phyloP scores from a whole-genome alignment of 64 coral and sea anemone species.

The Trachythela sp. region DNA sequence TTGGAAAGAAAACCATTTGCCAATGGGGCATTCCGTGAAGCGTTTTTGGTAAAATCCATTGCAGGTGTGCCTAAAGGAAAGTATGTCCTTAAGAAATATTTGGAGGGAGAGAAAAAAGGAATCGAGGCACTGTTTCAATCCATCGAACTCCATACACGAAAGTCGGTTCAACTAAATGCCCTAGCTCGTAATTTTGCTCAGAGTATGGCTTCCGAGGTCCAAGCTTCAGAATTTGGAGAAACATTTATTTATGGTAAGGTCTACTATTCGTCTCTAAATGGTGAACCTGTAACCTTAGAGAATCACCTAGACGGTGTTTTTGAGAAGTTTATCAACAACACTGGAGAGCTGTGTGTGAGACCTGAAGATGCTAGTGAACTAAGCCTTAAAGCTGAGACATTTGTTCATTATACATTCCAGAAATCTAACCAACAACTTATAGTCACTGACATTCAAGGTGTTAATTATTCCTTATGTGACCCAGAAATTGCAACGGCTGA shows the following conservation, averaged over 20 bases:
- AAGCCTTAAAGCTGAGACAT: slow-evolving; percentile 7
- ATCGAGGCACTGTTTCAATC: slow-evolving; percentile 36
- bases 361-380: neutral
- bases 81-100: slow-evolving; percentile 37
- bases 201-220: neutral
- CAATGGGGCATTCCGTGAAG: slow-evolving; percentile 30
- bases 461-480: slow-evolving; percentile 6
- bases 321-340: slow-evolving; percentile 33
- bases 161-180: slow-evolving; percentile 18
- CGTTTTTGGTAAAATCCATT: slow-evolving; percentile 3
- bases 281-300: slow-evolving; percentile 28
- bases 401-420: neutral
- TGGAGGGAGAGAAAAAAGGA: neutral
- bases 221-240: neutral
- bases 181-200: slow-evolving; percentile 29
- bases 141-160: slow-evolving; percentile 39
- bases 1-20: slow-evolving; percentile 20
- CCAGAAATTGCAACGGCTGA: slow-evolving; percentile 21
- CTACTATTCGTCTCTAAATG: slow-evolving; percentile 32
- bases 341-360: no score
- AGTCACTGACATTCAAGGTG: slow-evolving; percentile 21
- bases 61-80: slow-evolving; percentile 40
- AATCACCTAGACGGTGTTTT: slow-evolving; percentile 41
- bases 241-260: slow-evolving; percentile 49
- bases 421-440: slow-evolving; percentile 16